phyloP scores from a whole-genome alignment of 2,113 vertebrate genomes.

The Lasiurus cinereus region DNA sequence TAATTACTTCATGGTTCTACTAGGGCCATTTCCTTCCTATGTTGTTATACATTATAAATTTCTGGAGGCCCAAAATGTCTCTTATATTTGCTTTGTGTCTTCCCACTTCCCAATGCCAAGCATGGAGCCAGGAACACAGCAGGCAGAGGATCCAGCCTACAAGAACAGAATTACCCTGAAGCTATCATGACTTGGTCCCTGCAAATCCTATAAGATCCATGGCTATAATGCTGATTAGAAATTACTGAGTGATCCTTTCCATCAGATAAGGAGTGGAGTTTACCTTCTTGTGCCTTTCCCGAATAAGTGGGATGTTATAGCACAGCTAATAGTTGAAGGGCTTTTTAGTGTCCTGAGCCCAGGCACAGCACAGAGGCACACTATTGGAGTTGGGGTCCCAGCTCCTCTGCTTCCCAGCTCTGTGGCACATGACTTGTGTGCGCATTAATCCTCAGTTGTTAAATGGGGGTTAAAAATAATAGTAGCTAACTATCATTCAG shows the following conservation, averaged over 20 bases:
- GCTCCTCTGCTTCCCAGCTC: not conserved
- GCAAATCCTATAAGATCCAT: not conserved
- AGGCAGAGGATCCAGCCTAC: not conserved
- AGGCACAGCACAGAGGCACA: not conserved
- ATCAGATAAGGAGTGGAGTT: not conserved
- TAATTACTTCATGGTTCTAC: slow-evolving; percentile 23
- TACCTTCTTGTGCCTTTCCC: not conserved
- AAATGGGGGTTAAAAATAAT: slow-evolving; percentile 26
- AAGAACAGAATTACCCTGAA: not conserved
- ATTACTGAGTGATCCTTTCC: not conserved
- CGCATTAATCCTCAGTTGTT: not conserved
- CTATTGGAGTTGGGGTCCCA: not conserved
- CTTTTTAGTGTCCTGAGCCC: fast-evolving
- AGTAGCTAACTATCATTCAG: not conserved
- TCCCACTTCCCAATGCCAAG: not conserved
- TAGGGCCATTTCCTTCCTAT: slow-evolving; percentile 8
- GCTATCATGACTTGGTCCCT: not conserved
- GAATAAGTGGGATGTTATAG: not conserved
- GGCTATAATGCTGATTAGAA: not conserved
- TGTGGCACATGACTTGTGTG: not conserved
- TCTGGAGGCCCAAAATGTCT: not conserved
- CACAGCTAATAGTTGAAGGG: not conserved
- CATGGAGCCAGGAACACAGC: not conserved
- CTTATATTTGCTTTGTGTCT: not conserved
- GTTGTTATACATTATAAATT: slow-evolving; percentile 22